Conservation (phyloP, 1,140 invertebrate genomes). For the Andricus grossulariae region DNA sequence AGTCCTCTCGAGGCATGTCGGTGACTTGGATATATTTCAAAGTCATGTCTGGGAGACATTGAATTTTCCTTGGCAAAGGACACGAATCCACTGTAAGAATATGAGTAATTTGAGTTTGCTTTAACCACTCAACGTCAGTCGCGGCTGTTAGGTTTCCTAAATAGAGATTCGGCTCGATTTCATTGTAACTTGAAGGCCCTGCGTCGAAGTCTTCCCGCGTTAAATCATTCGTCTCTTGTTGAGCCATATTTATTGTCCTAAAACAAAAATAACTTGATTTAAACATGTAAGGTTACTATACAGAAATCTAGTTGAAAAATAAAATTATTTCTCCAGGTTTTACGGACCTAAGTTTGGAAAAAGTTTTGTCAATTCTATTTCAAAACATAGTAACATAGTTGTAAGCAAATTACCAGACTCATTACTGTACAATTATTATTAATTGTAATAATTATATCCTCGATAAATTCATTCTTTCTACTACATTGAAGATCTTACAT, state of each 20-base stretch:
- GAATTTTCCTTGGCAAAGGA: conserved; percentile 84
- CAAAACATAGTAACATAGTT: too few species aligned
- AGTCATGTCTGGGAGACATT: conserved; percentile 80
- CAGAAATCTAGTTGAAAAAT: too few species aligned
- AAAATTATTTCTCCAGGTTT: too few species aligned
- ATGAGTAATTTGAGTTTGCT: conserved; percentile 82
- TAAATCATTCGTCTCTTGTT: conserved; percentile 52
- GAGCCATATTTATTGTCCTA: conserved; percentile 61
- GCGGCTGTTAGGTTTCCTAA: conserved; percentile 88
- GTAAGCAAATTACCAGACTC: too few species aligned
- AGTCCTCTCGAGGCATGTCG: conserved; percentile 88
- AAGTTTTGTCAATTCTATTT: too few species aligned
- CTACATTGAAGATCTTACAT: too few species aligned
- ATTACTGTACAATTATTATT: too few species aligned
- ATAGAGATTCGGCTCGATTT: conserved; percentile 84
- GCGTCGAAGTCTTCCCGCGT: conserved; percentile 78
- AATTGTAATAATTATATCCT: too few species aligned
- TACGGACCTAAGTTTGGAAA: too few species aligned
- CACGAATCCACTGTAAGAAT: conserved; percentile 90
- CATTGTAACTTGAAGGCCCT: conserved; percentile 80
- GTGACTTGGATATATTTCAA: conserved; percentile 88
- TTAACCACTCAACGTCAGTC: conserved; percentile 82
- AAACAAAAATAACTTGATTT: conserved; percentile 30
- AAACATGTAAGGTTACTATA: too few species aligned
- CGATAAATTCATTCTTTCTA: too few species aligned